A percentile compares a stretch with the other conserved stretches of the same genome.
phyloP scores from a whole-genome alignment of 92 coral and sea anemone genomes.

The Galaxea fascicularis region DNA sequence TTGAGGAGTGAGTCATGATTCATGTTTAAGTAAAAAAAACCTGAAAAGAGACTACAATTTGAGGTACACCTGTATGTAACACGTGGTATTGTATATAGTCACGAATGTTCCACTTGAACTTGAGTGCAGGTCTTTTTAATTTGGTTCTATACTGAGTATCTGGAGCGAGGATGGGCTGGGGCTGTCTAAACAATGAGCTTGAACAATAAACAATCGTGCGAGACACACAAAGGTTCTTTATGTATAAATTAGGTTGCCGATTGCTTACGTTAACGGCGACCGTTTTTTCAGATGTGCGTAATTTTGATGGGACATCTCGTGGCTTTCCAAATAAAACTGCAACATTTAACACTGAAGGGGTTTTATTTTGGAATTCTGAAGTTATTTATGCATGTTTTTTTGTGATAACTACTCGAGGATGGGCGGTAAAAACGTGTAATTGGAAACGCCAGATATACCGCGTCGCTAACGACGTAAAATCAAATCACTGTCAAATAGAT shows the following conservation, averaged over 20 bases:
- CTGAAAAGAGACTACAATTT: too few relatives aligned
- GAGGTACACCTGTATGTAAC: too few relatives aligned
- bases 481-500: too few relatives aligned
- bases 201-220: background rate
- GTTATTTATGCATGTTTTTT: background rate
- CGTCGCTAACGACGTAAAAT: too few relatives aligned
- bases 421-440: too few relatives aligned
- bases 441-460: too few relatives aligned
- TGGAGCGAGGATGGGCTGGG: background rate
- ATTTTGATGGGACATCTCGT: background rate
- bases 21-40: too few relatives aligned
- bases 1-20: too few relatives aligned
- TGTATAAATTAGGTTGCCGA: background rate
- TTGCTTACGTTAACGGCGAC: background rate
- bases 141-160: background rate
- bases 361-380: background rate
- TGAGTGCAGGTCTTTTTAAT: background rate
- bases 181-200: background rate
- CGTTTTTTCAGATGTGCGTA: background rate
- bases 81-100: background rate
- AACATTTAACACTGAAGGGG: background rate
- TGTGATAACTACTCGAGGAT: background rate
- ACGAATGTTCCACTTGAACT: background rate
- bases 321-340: background rate
- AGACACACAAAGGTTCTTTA: background rate